A percentile compares a stretch with the other conserved stretches of the same genome.
Conservation (phyloP, 2,888 invertebrate genomes). For the Unio pictorum region DNA sequence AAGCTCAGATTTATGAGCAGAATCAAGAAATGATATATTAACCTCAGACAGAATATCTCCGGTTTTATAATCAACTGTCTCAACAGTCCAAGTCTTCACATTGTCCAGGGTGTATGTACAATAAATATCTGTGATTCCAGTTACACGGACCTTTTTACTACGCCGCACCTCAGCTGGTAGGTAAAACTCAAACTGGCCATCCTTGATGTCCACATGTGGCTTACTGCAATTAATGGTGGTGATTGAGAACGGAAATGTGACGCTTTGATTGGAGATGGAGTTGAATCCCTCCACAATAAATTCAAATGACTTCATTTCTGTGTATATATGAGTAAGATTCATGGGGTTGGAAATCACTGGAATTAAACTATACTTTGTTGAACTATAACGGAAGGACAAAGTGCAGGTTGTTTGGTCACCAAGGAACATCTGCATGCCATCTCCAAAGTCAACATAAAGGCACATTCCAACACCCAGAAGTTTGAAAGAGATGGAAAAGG, state of each 20-base stretch:
- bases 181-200: constrained; percentile 18
- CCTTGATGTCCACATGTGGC: constrained; percentile 47
- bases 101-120: constrained; percentile 57
- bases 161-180: neutral
- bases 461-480: constrained; percentile 49
- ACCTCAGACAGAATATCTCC: constrained; percentile 22
- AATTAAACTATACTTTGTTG: neutral
- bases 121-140: constrained; percentile 46
- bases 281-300: constrained; percentile 34
- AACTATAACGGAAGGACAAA: neutral
- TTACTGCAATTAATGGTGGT: constrained; percentile 47
- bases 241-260: constrained; percentile 36
- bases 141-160: constrained; percentile 21
- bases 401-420: constrained; percentile 30
- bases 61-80: constrained; percentile 33
- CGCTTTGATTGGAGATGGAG: constrained; percentile 11
- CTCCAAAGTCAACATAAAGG: constrained; percentile 52
- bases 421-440: constrained; percentile 22
- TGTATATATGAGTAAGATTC: constrained; percentile 22
- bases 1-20: constrained; percentile 39
- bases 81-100: constrained; percentile 53
- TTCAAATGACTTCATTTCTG: constrained; percentile 17
- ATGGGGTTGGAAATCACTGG: constrained; percentile 8
- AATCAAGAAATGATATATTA: constrained; percentile 17
- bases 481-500: constrained; percentile 43